Base-by-base conservation (phyloP, 2,888 invertebrate species). In the Drosophila setosimentum region DNA sequence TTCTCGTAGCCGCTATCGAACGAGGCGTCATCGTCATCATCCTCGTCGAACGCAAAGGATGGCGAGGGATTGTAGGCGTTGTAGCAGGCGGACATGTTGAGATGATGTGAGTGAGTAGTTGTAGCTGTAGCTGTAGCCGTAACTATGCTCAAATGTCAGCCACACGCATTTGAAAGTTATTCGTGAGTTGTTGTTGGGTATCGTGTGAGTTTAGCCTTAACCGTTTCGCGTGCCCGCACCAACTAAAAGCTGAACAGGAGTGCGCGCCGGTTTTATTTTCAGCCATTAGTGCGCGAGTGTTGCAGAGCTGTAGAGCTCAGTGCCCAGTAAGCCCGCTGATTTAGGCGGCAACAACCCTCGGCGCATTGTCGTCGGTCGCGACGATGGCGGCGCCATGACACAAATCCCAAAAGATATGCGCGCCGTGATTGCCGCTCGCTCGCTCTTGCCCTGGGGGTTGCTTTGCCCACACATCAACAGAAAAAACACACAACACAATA, bases 1-100 rank as follows among this genome's bases (percentile, higher is more conserved):
- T 96, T 95, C 83, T 97, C 97, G 90, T 96, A 95, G 55, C 97
- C 97, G 0, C 97, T 97, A 90, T 97, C 97, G 66, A 95, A 96
- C 76, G 96, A 97, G 91, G 94, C 94, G 80, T 94, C 93, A 59
- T 94, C 94, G 82, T 94, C 93, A 40, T 92, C 92, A 62, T 93
- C 93, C 84, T 93, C 93, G 32, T 93, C 93, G 61, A 91, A 93
- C 57, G 91, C 91, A 75, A 91, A 92, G 55, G 86, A 82, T 30
- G 84, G 89, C 49, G 87, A 42, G 2, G 71, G 68, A 65, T 80
- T 89, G 61, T 91, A 91, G 64, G 64, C 68, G 68, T 87, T 85
- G 33, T 77, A 92, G 73, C 93, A 93, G 72, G 93, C 92, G 35
- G 93, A 92, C 93, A 93, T 93, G 70, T 45, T 71, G 65, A 68